A percentile compares a stretch with the other conserved stretches of the same genome.
Evolutionary conservation across 1,140 invertebrate species (phyloP).

Genomic region (Cephus cinctus): DNA sequence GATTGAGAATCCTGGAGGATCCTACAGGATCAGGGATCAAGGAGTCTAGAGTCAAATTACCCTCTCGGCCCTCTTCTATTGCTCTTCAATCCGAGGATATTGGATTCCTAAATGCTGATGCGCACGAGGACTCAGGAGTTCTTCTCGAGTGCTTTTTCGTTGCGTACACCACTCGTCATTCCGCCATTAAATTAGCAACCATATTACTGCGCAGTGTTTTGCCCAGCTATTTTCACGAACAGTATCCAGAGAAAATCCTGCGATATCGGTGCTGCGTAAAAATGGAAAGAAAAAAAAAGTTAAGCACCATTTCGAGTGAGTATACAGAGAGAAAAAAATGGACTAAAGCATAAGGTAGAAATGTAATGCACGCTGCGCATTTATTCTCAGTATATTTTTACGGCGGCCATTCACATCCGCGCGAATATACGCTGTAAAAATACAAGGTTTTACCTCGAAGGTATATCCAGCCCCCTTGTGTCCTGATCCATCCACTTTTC

Average conservation of each 20-base stretch:
- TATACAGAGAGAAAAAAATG: too few relatives aligned
- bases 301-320: too few relatives aligned
- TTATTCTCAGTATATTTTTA: too few relatives aligned
- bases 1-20: too few relatives aligned
- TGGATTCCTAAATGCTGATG: constrained; percentile 46
- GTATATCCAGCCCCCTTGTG: constrained; percentile 32
- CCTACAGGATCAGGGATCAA: constrained; percentile 12
- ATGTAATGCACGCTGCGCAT: too few relatives aligned
- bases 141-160: constrained; percentile 20
- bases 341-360: too few relatives aligned
- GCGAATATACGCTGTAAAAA: constrained; percentile 40
- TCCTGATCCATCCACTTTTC: too few relatives aligned
- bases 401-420: constrained; percentile 29
- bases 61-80: constrained; percentile 21
- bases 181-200: constrained; percentile 37
- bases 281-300: too few relatives aligned
- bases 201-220: constrained; percentile 38
- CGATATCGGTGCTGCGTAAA: too few relatives aligned
- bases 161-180: constrained; percentile 17
- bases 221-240: too few relatives aligned
- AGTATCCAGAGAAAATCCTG: too few relatives aligned
- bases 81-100: constrained; percentile 36
- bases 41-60: constrained; percentile 45
- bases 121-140: constrained; percentile 24
- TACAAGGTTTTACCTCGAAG: constrained; percentile 43